A percentile compares a stretch with the other conserved stretches of the same genome.
phyloP scores from a whole-genome alignment of 2,888 invertebrate species.

The Scaptomyza tumidula region DNA sequence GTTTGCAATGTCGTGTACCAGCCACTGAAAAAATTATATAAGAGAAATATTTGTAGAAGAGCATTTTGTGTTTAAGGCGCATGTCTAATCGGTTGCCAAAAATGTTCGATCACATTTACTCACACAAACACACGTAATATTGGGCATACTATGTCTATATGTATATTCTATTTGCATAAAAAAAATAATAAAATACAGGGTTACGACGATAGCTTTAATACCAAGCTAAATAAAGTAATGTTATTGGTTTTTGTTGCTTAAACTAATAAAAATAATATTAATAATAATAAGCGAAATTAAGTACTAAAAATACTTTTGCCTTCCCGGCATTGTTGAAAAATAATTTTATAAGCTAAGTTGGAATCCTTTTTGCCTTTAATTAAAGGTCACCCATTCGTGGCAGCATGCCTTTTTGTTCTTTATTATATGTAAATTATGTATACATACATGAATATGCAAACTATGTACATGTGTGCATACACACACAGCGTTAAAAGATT shows the following conservation, averaged over 20 bases:
- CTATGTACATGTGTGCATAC: not conserved
- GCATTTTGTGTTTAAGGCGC: conserved; percentile 19
- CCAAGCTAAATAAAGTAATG: too few species aligned
- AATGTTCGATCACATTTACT: conserved; percentile 17
- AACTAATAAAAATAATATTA: not conserved
- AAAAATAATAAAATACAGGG: conserved; percentile 20
- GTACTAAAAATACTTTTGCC: not conserved
- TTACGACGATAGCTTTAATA: not conserved
- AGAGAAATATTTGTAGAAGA: not conserved
- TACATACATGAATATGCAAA: not conserved
- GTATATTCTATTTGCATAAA: not conserved
- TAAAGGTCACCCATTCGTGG: not conserved
- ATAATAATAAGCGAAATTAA: not conserved
- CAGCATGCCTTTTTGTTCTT: not conserved
- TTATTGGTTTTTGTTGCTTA: too few species aligned
- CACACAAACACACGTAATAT: not conserved
- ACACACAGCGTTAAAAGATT: not conserved
- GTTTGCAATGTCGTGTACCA: too few species aligned
- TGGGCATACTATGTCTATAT: not conserved
- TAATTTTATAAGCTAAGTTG: not conserved
- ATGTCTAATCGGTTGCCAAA: conserved; percentile 35
- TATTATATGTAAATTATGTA: not conserved
- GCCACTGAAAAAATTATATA: not conserved
- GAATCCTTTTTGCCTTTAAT: not conserved
- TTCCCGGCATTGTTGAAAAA: not conserved